phyloP scores from a whole-genome alignment of 2,797 vertebrate genomes.

The Argentina silus region DNA sequence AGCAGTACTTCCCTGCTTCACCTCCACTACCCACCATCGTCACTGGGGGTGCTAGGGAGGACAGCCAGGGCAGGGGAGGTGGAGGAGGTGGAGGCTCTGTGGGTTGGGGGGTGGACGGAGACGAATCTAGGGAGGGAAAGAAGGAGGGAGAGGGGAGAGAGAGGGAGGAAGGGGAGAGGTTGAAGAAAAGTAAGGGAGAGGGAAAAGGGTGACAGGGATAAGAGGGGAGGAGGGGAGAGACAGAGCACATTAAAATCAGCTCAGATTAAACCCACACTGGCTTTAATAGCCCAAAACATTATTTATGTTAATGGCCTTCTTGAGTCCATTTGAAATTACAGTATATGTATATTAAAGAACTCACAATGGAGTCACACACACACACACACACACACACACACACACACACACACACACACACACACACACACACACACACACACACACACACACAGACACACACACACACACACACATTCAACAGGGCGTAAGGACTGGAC shows the following conservation, averaged over 20 bases:
- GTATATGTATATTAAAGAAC: conserved; percentile 32
- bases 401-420: background rate
- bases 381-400: conserved; percentile 17
- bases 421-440: conserved; percentile 18
- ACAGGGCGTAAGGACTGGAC: conserved; percentile 13
- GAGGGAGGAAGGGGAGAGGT: background rate
- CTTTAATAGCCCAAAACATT: conserved; percentile 2
- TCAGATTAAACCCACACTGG: conserved; percentile 7
- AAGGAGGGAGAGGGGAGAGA: background rate
- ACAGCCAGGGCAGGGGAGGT: conserved; percentile 64
- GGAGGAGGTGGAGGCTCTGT: conserved; percentile 59
- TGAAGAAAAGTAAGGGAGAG: background rate
- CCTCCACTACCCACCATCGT: conserved; percentile 67
- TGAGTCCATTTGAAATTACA: conserved; percentile 24
- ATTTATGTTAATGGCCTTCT: conserved; percentile 30
- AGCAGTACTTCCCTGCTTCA: conserved; percentile 84
- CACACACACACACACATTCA: background rate
- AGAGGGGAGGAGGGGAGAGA: background rate
- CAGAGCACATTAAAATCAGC: conserved; percentile 18
- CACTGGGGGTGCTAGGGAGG: conserved; percentile 31
- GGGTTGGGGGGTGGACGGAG: conserved; percentile 72
- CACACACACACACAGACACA: conserved; percentile 9
- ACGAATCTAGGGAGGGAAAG: conserved; percentile 66
- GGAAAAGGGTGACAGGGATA: conserved; percentile 4
- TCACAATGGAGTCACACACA: background rate